Evolutionary conservation across 2,888 invertebrate species (phyloP), one percentile per base, ranked within the genome.

Genomic region (Octonoba sinensis): DNA sequence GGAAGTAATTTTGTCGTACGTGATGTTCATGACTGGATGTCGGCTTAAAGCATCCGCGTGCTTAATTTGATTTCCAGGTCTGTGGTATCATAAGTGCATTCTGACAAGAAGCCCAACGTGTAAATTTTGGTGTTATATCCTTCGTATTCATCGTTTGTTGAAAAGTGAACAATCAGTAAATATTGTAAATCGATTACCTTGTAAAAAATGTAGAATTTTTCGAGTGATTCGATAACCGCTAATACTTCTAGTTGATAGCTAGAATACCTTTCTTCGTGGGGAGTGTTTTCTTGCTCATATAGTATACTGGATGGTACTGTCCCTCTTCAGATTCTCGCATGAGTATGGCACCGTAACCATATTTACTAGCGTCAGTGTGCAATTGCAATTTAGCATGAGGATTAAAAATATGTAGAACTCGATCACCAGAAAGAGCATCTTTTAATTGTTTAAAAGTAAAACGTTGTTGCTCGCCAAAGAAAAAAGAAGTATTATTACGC

Each of bases 221-320:
- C 15, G 12, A 47, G 47, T 11, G 3, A 74, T 54, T 16, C 51
- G n/a, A n/a, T n/a, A n/a, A n/a, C n/a, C n/a, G n/a, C 62, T 4
- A 81, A 20, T 15, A 47, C 47, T 59, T 73, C 51, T 18, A 67
- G 54, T 8, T 74, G 49, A 15, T 81, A 66, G 13, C 36, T 73
- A 20, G 20, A n/a, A 16, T 47, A 59, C 15, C 66, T 67, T 13
- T 62, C 22, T n/a, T n/a, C n/a, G n/a, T n/a, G n/a, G n/a, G n/a
- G n/a, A 16, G 0, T 0, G 65, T 65, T 18, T 46, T 78, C 57
- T 71, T 57, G 0, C 16, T 15, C 54, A n/a, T n/a, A n/a, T n/a
- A n/a, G n/a, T 47, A 47, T 12, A 47, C 15, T 47, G 47, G 47
- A 47, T 8, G 47, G 47, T 18, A 47, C 47, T 12, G 47, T 6